Percentiles rank a stretch among this genome's conserved stretches.
These are phyloP conservation scores for Phyllopteryx taeniolatus DNA, from an alignment of 2,113 vertebrate genomes.

Conservation along the genomic window DNA sequence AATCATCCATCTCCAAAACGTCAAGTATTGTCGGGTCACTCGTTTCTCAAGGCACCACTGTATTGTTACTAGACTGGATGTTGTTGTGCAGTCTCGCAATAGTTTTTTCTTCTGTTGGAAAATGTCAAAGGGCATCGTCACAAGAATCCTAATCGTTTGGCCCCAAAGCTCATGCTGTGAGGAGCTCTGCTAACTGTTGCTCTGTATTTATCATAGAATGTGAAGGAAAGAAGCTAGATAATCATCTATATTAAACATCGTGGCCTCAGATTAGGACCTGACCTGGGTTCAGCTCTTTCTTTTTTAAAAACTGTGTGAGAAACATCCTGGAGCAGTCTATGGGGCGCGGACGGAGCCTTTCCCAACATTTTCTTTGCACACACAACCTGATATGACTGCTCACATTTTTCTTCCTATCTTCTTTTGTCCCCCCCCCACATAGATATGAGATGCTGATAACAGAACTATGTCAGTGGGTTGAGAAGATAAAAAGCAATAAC, in stretches of 20 bases:
- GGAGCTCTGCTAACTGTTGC: slow-evolving; percentile 13
- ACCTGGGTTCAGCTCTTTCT: slow-evolving; percentile 55
- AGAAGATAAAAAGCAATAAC: slow-evolving; percentile 27
- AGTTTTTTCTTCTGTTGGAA: slow-evolving; percentile 36
- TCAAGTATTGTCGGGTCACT: too few relatives aligned
- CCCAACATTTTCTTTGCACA: slow-evolving; percentile 39
- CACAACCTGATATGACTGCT: slow-evolving; percentile 4
- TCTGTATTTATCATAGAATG: slow-evolving; percentile 36
- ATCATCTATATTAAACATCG: slow-evolving; percentile 64
- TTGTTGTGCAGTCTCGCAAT: slow-evolving; percentile 3
- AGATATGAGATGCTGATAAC: slow-evolving; percentile 3
- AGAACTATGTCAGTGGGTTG: slow-evolving; percentile 1
- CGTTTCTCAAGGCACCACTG: background rate
- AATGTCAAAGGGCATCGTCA: slow-evolving; percentile 15
- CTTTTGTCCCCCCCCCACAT: slow-evolving; percentile 14
- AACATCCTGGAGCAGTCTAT: slow-evolving; percentile 53
- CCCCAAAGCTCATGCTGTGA: slow-evolving; percentile 25
- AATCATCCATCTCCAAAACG: too few relatives aligned
- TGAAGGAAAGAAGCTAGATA: slow-evolving; percentile 42
- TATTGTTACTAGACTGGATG: background rate
- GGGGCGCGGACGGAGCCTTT: slow-evolving; percentile 56
- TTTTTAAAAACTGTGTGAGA: slow-evolving; percentile 55
- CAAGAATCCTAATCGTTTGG: slow-evolving; percentile 35
- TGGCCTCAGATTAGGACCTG: slow-evolving; percentile 63
- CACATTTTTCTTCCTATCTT: slow-evolving; percentile 10